These are phyloP conservation scores for Drosophila histrio DNA, from an alignment of 2,888 invertebrate species.

Conservation along the genomic window DNA sequence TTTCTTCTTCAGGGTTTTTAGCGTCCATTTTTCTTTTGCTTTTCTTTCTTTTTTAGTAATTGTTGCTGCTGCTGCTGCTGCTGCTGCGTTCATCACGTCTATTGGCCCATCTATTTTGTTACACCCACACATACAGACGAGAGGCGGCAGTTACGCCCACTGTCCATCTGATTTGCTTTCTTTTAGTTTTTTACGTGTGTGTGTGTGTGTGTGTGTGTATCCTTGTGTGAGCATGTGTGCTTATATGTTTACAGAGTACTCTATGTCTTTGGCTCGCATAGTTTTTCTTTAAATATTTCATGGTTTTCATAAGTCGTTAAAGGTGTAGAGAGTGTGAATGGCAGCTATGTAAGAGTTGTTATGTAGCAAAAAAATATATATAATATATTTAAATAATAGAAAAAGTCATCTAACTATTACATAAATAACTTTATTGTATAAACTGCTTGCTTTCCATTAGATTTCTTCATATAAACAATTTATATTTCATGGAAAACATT, in stretches of 20 bases:
- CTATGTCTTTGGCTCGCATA: conserved; percentile 24
- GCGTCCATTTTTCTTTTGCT: conserved; percentile 8
- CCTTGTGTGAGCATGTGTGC: conserved; percentile 15
- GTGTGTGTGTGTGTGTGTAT: conserved; percentile 7
- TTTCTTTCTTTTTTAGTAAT: conserved; percentile 19
- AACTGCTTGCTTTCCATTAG: no score
- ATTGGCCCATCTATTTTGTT: conserved; percentile 66
- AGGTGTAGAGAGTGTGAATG: conserved; percentile 24
- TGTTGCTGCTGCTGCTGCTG: conserved; percentile 25
- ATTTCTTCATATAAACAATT: no score
- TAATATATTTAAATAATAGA: not conserved
- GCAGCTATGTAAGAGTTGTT: not conserved
- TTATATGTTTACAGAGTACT: conserved; percentile 3
- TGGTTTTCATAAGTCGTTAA: conserved; percentile 53
- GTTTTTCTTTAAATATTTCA: conserved; percentile 54
- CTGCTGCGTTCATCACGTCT: conserved; percentile 70
- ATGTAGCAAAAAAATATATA: not conserved
- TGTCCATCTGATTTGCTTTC: conserved; percentile 45
- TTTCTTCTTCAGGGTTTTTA: conserved; percentile 25
- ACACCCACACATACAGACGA: conserved; percentile 19
- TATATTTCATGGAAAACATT: no score
- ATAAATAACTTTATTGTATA: no score
- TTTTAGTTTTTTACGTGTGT: conserved; percentile 27
- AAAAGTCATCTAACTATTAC: no score
- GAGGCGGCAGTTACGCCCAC: conserved; percentile 40